Percentiles rank a stretch among this genome's conserved stretches.
phyloP scores from a whole-genome alignment of 30 jellyfish, hydroid and myxozoan genomes.

The Nemopilema nomurai region DNA sequence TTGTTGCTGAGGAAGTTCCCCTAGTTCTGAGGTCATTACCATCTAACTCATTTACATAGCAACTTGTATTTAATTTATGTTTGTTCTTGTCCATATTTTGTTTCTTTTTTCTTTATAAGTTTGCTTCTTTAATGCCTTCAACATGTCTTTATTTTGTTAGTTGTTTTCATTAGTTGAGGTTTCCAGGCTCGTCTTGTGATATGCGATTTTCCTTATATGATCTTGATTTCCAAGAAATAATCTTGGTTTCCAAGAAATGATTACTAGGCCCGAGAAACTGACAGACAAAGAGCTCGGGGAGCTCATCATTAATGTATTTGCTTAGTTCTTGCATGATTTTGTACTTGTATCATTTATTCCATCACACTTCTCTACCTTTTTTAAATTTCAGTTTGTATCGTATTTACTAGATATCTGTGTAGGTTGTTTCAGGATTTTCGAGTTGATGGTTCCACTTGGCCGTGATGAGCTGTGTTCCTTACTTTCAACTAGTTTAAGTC shows the following conservation, averaged over 20 bases:
- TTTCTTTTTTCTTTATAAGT: background rate
- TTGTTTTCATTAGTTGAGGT: background rate
- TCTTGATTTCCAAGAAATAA: slow-evolving; percentile 57
- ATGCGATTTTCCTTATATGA: slow-evolving; percentile 73
- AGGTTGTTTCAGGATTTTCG: background rate
- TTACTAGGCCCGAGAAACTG: slow-evolving; percentile 74
- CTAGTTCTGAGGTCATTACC: background rate
- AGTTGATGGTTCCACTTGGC: background rate
- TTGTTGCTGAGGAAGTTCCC: background rate
- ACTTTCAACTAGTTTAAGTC: background rate
- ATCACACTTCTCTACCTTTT: background rate
- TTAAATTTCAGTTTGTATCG: background rate
- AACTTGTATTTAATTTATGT: background rate
- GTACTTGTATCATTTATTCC: no score
- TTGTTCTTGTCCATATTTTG: background rate
- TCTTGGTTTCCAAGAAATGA: slow-evolving; percentile 57
- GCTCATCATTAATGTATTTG: background rate
- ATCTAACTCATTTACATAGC: background rate
- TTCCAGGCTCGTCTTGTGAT: slow-evolving; percentile 27
- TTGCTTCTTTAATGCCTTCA: background rate
- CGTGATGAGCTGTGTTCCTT: background rate
- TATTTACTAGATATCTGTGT: background rate
- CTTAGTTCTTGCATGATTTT: background rate
- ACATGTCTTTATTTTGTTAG: background rate
- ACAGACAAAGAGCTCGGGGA: slow-evolving; percentile 8